Base-by-base conservation (phyloP, 2,113 vertebrate species). In the Thunnus maccoyii region DNA sequence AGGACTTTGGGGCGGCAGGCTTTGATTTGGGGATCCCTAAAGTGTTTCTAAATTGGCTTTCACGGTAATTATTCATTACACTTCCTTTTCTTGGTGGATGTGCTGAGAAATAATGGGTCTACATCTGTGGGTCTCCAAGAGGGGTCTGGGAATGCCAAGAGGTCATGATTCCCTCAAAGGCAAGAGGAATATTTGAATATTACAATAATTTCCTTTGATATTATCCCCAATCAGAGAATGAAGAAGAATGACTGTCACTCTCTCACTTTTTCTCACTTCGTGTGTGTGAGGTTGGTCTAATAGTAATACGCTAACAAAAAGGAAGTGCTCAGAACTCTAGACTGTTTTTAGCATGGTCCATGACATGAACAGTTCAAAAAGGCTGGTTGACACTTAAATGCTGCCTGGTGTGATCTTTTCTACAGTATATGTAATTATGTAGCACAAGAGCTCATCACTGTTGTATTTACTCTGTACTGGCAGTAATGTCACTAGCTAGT, bases 11-110 rank as follows among this genome's bases (percentile, higher is more conserved):
- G 61, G 27, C 36, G 22, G 63, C 27, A 32, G 63, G 12, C 55
- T 80, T 55, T 32, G 57, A 58, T 76, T n/a, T 3, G 12, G 66
- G 50, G 30, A 47, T 67, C 52, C 56, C 50, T 44, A 1, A 74
- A 65, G 64, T 69, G 52, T 57, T 27, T 67, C n/a, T 55, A 62
- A 90, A 74, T 72, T 32, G 64, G 55, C 50, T 77, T 30, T 55
- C 22, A 30, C 56, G 3, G 54, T 64, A 64, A 77, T 80, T 74
- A 71, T 46, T 86, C 11, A 71, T 81, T 47, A 16, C 16, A 1
- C 44, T 36, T 68, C 25, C 48, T 51, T 51, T 78, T 75, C 46
- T 47, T 50, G 7, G 48, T 17, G 16, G 14, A 15, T 55, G n/a
- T 47, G 14, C 22, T 41, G 58, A 16, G 44, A 64, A 44, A 68